These are phyloP conservation scores for Motacilla tschutschensis DNA, from an alignment of 2,113 vertebrate species.

Conservation along the genomic window DNA sequence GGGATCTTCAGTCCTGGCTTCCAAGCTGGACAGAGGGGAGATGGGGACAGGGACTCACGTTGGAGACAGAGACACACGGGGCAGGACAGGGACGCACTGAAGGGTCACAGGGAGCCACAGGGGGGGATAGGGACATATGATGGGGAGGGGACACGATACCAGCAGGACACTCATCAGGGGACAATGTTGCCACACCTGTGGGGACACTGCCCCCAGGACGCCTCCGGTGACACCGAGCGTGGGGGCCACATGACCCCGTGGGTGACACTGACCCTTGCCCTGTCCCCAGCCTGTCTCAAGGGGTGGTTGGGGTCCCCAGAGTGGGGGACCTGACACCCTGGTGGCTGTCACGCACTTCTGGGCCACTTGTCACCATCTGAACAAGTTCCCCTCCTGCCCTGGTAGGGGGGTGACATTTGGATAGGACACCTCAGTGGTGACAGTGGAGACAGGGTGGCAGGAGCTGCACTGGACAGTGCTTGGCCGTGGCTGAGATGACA, in stretches of 20 bases:
- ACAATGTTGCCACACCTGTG: too few species aligned
- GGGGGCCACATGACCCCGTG: rapidly evolving
- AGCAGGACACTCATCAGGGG: too few species aligned
- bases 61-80: too few species aligned
- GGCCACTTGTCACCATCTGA: background rate
- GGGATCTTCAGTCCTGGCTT: too few species aligned
- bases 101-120: background rate
- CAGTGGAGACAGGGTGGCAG: background rate
- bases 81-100: background rate
- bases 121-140: too few species aligned
- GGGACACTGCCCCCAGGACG: background rate
- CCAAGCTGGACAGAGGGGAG: too few species aligned
- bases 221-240: rapidly evolving
- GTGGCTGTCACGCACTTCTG: background rate
- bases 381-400: background rate
- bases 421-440: background rate
- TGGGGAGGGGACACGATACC: too few species aligned
- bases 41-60: background rate
- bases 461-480: background rate
- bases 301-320: background rate
- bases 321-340: background rate
- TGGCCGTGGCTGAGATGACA: background rate
- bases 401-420: background rate
- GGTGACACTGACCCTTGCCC: background rate
- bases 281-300: background rate